These are phyloP conservation scores for Parthenolecanium corni DNA, from an alignment of 2,888 invertebrate species.

Conservation along the genomic window DNA sequence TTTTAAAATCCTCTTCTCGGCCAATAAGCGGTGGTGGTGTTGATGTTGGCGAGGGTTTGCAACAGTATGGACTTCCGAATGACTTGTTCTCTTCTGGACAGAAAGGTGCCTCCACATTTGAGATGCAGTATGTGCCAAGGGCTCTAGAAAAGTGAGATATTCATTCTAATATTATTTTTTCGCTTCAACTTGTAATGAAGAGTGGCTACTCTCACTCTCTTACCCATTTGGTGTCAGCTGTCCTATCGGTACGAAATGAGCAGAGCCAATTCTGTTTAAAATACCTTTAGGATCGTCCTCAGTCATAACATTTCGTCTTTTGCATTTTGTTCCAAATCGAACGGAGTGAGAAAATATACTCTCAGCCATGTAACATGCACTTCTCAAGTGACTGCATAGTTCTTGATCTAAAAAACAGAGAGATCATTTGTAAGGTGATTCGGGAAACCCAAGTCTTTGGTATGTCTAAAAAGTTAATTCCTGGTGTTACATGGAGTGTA, in stretches of 20 bases:
- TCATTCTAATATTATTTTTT: no score
- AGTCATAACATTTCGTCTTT: conserved; percentile 51
- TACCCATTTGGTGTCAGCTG: conserved; percentile 60
- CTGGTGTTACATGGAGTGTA: no score
- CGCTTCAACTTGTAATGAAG: no score
- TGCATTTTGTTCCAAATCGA: conserved; percentile 55
- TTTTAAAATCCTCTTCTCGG: no score
- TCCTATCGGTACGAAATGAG: conserved; percentile 50
- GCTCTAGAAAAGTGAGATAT: conserved; percentile 44
- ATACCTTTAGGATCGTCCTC: conserved; percentile 13
- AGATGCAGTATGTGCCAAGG: conserved; percentile 56
- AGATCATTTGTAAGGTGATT: no score
- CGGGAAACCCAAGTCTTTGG: no score
- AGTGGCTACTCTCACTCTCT: no score
- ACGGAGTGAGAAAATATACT: conserved; percentile 48
- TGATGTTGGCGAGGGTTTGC: conserved; percentile 38
- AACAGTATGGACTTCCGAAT: conserved; percentile 56
- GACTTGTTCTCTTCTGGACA: conserved; percentile 48
- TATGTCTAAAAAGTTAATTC: no score
- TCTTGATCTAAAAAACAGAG: conserved; percentile 48
- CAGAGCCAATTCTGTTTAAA: conserved; percentile 32
- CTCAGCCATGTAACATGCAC: conserved; percentile 67
- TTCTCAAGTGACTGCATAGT: conserved; percentile 68
- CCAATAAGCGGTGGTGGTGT: background rate
- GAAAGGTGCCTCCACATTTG: conserved; percentile 52